Evolutionary conservation across 2,113 vertebrate genomes (phyloP).

Genomic region (Cebus imitator): DNA sequence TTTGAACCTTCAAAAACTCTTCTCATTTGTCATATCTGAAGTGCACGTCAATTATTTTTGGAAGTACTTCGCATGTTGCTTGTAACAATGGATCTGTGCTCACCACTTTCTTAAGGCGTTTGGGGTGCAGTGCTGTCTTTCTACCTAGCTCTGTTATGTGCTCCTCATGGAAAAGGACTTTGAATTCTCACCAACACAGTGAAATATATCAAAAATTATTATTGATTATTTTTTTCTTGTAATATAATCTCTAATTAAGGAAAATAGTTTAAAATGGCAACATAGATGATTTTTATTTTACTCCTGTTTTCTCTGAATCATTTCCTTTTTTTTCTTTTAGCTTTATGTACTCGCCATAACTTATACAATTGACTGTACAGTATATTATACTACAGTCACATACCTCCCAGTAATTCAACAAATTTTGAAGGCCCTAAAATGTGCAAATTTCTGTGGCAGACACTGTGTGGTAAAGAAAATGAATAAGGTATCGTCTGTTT

Average conservation of each 20-base stretch:
- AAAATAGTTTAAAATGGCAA: background rate
- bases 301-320: background rate
- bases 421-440: background rate
- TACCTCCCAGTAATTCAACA: background rate
- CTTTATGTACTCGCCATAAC: background rate
- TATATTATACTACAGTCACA: background rate
- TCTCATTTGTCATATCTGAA: background rate
- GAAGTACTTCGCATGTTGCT: fast-evolving
- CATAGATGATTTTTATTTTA: background rate
- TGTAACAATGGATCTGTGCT: background rate
- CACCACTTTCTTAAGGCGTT: background rate
- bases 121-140: background rate
- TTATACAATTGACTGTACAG: background rate
- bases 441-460: background rate
- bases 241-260: background rate
- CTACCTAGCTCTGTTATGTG: too few relatives aligned
- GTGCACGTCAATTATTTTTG: background rate
- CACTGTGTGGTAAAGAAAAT: background rate
- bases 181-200: background rate
- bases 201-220: background rate
- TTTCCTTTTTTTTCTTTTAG: background rate
- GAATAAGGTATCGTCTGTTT: background rate
- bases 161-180: background rate
- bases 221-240: background rate
- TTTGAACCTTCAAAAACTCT: background rate